These are phyloP conservation scores for Agapostemon virescens DNA, from an alignment of 2,888 invertebrate genomes.

Conservation along the genomic window DNA sequence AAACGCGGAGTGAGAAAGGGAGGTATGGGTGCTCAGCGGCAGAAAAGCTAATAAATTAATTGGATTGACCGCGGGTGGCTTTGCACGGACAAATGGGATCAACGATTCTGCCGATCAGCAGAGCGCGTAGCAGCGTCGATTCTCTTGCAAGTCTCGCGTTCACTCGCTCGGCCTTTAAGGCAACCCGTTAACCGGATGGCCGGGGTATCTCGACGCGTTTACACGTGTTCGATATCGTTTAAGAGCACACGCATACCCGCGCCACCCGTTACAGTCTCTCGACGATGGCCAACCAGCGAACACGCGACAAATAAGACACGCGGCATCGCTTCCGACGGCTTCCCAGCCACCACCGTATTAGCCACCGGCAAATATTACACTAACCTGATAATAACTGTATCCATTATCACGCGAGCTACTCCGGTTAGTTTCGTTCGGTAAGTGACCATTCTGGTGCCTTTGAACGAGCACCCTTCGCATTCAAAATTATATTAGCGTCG, in stretches of 20 bases:
- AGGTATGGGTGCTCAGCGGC: slow-evolving; percentile 44
- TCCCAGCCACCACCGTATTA: slow-evolving; percentile 22
- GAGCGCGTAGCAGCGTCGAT: slow-evolving; percentile 50
- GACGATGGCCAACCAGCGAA: neutral
- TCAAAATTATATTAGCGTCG: no score
- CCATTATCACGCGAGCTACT: slow-evolving; percentile 26
- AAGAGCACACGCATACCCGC: slow-evolving; percentile 35
- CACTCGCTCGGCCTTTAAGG: slow-evolving; percentile 51
- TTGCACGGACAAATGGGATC: slow-evolving; percentile 79
- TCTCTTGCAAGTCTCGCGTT: slow-evolving; percentile 45
- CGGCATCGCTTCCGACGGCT: slow-evolving; percentile 44
- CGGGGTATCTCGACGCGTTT: slow-evolving; percentile 54
- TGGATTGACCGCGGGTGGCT: slow-evolving; percentile 78
- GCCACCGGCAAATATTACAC: slow-evolving; percentile 32
- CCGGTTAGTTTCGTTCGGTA: neutral
- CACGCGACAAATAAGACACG: slow-evolving; percentile 46
- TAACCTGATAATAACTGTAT: slow-evolving; percentile 44
- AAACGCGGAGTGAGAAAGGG: neutral
- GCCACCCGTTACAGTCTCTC: neutral
- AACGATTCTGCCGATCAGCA: slow-evolving; percentile 78
- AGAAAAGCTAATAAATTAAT: slow-evolving; percentile 80
- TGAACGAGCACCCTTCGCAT: neutral
- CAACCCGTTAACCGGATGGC: slow-evolving; percentile 60
- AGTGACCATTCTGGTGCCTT: neutral
- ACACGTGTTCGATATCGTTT: slow-evolving; percentile 63